These are phyloP conservation scores for Tetragnatha montana DNA, from an alignment of 2,888 invertebrate genomes.

Conservation along the genomic window DNA sequence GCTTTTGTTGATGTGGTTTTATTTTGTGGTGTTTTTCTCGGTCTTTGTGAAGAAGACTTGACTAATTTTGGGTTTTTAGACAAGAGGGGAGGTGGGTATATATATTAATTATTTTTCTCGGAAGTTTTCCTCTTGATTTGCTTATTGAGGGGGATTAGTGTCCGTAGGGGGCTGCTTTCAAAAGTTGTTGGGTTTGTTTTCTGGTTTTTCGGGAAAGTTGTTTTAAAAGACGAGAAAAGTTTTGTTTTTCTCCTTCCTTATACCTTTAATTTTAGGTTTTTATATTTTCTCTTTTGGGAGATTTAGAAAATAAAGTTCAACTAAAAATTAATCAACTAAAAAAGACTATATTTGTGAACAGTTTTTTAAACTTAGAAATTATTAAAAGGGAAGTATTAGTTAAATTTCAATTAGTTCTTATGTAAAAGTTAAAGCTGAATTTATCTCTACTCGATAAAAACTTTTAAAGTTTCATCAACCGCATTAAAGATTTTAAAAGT, in stretches of 20 bases:
- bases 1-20: constrained; percentile 19
- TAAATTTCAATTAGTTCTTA: too few species aligned
- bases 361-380: too few species aligned
- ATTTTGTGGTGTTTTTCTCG: constrained; percentile 6
- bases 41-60: neutral
- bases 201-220: neutral
- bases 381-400: too few species aligned
- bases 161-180: neutral
- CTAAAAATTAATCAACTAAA: too few species aligned
- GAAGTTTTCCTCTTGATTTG: neutral
- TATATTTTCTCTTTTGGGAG: neutral
- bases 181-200: neutral
- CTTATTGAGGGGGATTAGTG: neutral
- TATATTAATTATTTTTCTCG: neutral
- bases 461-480: too few species aligned
- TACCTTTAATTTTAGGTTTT: neutral
- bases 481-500: too few species aligned
- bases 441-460: too few species aligned
- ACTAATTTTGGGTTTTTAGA: neutral
- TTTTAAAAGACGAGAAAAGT: neutral
- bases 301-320: neutral
- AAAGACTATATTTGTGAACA: too few species aligned
- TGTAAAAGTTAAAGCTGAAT: too few species aligned
- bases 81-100: neutral
- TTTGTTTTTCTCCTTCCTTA: neutral